Percentiles rank a stretch among this genome's conserved stretches.
Conservation (phyloP, 2,888 invertebrate genomes). For the Hydraecia micacea region DNA sequence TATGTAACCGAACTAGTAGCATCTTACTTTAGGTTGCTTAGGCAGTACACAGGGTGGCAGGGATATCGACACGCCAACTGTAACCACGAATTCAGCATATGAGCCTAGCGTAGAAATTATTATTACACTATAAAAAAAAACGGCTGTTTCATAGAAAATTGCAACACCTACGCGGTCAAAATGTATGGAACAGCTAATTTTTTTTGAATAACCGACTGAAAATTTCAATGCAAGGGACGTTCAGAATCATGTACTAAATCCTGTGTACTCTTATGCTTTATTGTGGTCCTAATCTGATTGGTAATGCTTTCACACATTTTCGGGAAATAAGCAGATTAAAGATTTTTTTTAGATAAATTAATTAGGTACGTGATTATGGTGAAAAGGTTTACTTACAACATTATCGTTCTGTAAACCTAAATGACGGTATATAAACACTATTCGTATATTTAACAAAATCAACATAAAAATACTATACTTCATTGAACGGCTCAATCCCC, state of each 20-base stretch:
- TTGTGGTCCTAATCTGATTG: not conserved
- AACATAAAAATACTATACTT: not conserved
- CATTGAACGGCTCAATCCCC: slow-evolving; percentile 10
- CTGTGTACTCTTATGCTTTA: not conserved
- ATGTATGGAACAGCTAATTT: too few species aligned
- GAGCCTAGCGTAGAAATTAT: too few species aligned
- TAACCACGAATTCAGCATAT: too few species aligned
- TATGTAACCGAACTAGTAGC: not conserved
- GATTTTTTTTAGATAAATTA: not conserved
- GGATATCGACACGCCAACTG: too few species aligned
- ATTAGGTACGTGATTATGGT: not conserved
- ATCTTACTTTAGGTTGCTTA: not conserved
- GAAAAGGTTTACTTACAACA: not conserved
- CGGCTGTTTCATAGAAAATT: too few species aligned
- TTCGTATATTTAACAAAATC: not conserved
- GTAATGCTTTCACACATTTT: not conserved
- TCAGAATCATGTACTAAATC: too few species aligned
- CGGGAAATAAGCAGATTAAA: not conserved
- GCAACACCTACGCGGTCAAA: too few species aligned
- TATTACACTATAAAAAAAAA: too few species aligned
- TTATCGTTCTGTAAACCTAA: not conserved
- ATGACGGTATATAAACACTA: not conserved
- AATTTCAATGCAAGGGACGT: too few species aligned
- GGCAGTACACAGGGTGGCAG: too few species aligned
- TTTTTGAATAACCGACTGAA: too few species aligned